Conservation (phyloP, 2,113 vertebrate genomes). For the Anolis carolinensis region DNA sequence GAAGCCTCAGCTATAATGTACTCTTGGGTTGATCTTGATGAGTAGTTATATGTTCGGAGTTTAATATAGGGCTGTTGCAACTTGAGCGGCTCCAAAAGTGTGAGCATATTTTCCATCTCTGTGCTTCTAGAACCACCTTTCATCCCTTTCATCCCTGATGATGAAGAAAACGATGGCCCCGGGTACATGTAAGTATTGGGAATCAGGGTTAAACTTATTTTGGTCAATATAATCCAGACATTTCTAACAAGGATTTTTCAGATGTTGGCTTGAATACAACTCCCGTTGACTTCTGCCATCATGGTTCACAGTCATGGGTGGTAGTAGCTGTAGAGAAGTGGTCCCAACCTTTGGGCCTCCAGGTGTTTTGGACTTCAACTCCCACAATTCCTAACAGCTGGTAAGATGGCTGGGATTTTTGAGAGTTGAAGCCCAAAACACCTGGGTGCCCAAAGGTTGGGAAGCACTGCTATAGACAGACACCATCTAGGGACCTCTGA, state of each 20-base stretch:
- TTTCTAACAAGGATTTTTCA: neutral
- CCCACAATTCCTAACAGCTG: too few species aligned
- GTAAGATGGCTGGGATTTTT: too few species aligned
- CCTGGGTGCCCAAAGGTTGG: too few species aligned
- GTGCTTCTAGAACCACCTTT: neutral
- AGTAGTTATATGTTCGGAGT: neutral
- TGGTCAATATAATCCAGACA: neutral
- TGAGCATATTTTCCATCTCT: neutral
- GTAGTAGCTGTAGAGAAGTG: too few species aligned
- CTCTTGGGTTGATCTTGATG: neutral
- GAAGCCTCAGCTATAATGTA: neutral
- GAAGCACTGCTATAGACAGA: too few species aligned
- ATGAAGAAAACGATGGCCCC: conserved; percentile 7
- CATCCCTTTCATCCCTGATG: neutral
- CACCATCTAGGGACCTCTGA: neutral
- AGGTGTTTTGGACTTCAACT: too few species aligned
- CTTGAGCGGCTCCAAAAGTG: neutral
- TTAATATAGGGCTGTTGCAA: too few species aligned
- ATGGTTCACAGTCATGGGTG: neutral
- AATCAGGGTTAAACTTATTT: neutral
- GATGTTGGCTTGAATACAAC: neutral
- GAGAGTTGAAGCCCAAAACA: too few species aligned
- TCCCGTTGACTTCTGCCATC: neutral
- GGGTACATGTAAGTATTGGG: conserved; percentile 27
- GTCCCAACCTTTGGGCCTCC: too few species aligned